phyloP scores from a whole-genome alignment of 2,888 invertebrate genomes.

The Scotopteryx bipunctaria region DNA sequence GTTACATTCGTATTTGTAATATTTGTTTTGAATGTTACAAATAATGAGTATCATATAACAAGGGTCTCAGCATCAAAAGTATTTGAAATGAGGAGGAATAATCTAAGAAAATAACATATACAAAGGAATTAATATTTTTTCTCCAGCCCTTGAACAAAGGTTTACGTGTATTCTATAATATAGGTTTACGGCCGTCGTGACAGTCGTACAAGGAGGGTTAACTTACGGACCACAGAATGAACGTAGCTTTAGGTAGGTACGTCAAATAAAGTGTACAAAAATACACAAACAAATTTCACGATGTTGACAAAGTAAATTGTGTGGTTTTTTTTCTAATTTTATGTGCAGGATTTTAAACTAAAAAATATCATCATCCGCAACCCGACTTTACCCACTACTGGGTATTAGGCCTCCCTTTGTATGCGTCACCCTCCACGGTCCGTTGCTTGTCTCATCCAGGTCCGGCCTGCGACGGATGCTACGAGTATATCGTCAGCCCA shows the following conservation, averaged over 20 bases:
- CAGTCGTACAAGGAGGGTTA: not conserved
- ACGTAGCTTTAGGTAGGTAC: not conserved
- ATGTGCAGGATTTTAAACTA: no score
- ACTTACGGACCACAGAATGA: constrained; percentile 1
- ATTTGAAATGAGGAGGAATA: constrained; percentile 6
- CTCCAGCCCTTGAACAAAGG: constrained; percentile 9
- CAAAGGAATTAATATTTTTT: constrained; percentile 24
- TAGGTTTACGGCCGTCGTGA: constrained; percentile 15
- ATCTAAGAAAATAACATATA: constrained; percentile 10
- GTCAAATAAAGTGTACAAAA: no score
- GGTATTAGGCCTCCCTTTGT: no score
- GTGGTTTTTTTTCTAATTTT: no score
- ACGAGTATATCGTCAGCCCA: no score
- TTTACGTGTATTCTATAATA: constrained; percentile 20
- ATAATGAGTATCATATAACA: constrained; percentile 19
- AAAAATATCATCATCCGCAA: no score
- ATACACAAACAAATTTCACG: no score
- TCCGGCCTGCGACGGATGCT: no score
- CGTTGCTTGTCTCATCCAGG: no score
- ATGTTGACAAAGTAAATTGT: no score
- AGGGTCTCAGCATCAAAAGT: constrained; percentile 8
- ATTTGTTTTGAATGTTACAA: not conserved
- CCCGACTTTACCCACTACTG: no score
- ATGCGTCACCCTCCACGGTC: no score
- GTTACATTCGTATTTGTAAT: not conserved